Evolutionary conservation across 2,888 invertebrate genomes (phyloP).

Genomic region (Julus scanicus): DNA sequence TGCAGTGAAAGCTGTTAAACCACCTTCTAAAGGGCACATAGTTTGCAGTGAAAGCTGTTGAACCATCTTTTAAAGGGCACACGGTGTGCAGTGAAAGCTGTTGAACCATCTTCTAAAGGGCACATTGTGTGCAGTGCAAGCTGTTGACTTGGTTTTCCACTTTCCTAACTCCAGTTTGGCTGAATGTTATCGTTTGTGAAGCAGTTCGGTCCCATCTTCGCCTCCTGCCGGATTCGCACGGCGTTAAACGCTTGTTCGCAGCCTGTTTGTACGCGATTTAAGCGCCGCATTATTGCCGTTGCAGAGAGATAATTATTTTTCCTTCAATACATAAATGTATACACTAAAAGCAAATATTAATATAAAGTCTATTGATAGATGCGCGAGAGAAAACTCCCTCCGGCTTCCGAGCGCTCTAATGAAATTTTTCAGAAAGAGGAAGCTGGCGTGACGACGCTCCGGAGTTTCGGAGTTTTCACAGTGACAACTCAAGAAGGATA

Average conservation of each 20-base stretch:
- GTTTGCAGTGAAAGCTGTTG: too few relatives aligned
- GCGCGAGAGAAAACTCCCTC: slow-evolving; percentile 21
- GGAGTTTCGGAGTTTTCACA: not conserved
- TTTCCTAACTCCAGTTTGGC: not conserved
- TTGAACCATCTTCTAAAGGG: too few relatives aligned
- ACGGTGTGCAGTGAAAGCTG: too few relatives aligned
- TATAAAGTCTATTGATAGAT: slow-evolving; percentile 19
- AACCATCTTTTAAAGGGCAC: too few relatives aligned
- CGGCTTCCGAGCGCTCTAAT: slow-evolving; percentile 21
- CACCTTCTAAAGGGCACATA: too few relatives aligned
- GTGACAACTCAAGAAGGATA: slow-evolving; percentile 17
- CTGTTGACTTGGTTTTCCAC: not conserved
- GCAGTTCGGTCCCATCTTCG: not conserved
- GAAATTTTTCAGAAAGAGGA: slow-evolving; percentile 11
- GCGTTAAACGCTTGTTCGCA: not conserved
- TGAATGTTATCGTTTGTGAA: not conserved
- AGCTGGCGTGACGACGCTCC: not conserved
- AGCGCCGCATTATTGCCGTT: slow-evolving; percentile 33
- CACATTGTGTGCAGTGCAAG: too few relatives aligned
- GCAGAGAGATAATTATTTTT: slow-evolving; percentile 33
- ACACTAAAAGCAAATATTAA: slow-evolving; percentile 19
- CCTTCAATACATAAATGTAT: slow-evolving; percentile 27
- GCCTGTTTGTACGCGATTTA: slow-evolving; percentile 18
- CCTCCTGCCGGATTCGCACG: not conserved
- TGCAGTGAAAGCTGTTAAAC: too few relatives aligned